Percentiles rank a stretch among this genome's conserved stretches.
These are phyloP conservation scores for Guaruba guarouba DNA, from an alignment of 2,113 vertebrate genomes.

Conservation along the genomic window DNA sequence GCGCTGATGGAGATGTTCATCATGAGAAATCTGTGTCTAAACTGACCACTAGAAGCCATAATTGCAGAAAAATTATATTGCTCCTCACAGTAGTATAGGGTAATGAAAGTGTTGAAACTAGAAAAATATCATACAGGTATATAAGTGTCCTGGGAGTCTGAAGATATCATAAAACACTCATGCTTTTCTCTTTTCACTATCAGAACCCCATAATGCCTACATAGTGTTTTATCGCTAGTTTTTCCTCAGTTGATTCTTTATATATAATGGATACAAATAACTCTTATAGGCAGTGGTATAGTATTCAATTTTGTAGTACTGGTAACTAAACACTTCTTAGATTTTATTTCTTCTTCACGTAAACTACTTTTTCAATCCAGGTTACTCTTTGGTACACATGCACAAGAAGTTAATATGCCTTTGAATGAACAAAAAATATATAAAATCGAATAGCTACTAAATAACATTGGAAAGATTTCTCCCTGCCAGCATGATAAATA, in stretches of 20 bases:
- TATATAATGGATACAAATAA: not conserved
- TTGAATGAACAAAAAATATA: not conserved
- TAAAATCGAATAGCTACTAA: not conserved
- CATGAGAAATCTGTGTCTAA: not conserved
- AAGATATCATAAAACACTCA: constrained; percentile 10
- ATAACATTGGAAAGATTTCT: not conserved
- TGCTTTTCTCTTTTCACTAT: not conserved
- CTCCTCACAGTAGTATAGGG: not conserved
- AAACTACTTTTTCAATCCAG: not conserved
- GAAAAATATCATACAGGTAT: not conserved
- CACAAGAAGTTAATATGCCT: not conserved
- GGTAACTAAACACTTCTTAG: not conserved
- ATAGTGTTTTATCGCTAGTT: not conserved
- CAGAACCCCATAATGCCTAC: not conserved
- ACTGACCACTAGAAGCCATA: not conserved
- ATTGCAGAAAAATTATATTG: not conserved
- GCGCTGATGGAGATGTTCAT: not conserved
- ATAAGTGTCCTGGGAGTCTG: not conserved
- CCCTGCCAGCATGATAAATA: not conserved
- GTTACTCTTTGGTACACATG: not conserved
- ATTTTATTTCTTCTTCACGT: not conserved
- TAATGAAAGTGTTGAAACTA: constrained; percentile 3
- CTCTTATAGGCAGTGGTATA: not conserved
- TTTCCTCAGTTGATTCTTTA: constrained; percentile 21
- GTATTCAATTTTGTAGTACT: not conserved